Percentiles rank a stretch among this genome's conserved stretches.
These are phyloP conservation scores for Brachionus manjavacas DNA, from an alignment of 1,140 invertebrate genomes.

Conservation along the genomic window DNA sequence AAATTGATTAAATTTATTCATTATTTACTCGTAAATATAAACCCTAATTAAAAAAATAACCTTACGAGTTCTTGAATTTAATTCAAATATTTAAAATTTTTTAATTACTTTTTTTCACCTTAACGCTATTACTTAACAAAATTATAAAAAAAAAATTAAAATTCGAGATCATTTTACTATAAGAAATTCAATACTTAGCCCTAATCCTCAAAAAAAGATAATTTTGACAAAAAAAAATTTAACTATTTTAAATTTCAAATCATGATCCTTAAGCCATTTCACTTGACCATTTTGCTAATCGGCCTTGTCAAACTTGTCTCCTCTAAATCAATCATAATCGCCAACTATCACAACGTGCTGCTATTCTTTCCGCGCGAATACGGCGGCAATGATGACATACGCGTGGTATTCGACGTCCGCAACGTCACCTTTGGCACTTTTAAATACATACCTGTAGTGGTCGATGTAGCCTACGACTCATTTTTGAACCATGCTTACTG, in stretches of 20 bases:
- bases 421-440: constrained; percentile 34
- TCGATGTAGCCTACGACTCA: constrained; percentile 34
- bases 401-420: constrained; percentile 19
- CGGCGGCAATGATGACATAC: constrained; percentile 29
- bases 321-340: constrained; percentile 22
- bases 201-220: background rate
- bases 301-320: background rate
- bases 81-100: background rate
- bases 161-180: background rate
- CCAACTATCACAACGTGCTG: constrained; percentile 39
- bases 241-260: background rate
- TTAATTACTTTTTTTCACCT: constrained; percentile 5
- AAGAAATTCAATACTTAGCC: background rate
- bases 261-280: background rate
- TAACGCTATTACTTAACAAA: background rate
- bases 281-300: background rate
- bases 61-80: background rate
- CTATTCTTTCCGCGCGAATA: constrained; percentile 33
- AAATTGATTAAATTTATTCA: constrained; percentile 14
- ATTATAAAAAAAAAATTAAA: background rate
- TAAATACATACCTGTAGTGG: constrained; percentile 35
- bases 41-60: background rate
- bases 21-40: background rate
- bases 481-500: constrained; percentile 38
- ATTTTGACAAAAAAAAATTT: background rate